Percentiles rank a stretch among this genome's conserved stretches.
Evolutionary conservation across 1,140 invertebrate genomes (phyloP).

Genomic region (Brachystomella parvula): DNA sequence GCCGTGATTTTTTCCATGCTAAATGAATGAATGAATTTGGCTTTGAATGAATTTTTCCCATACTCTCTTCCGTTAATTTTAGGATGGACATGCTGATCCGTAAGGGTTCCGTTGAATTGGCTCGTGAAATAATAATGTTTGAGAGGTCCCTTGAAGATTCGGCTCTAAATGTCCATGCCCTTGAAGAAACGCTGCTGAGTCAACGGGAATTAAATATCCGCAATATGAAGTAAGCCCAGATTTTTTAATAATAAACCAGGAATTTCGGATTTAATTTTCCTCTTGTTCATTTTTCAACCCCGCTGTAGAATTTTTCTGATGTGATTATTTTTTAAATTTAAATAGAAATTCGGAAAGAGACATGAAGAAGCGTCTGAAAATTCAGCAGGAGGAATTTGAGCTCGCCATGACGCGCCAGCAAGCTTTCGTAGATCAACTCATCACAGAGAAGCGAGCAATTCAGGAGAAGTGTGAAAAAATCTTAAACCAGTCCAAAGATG

Average conservation of each 20-base stretch:
- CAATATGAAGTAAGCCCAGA: constrained; percentile 40
- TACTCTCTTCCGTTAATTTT: not conserved
- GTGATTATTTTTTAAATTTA: constrained; percentile 8
- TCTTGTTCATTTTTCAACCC: not conserved
- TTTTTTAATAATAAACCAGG: not conserved
- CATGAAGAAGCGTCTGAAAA: constrained; percentile 43
- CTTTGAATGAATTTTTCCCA: not conserved
- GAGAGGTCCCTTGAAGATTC: constrained; percentile 45
- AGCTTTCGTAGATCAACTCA: constrained; percentile 60
- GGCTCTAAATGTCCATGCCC: constrained; percentile 41
- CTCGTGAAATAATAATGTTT: constrained; percentile 29
- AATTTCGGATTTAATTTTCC: too few species aligned
- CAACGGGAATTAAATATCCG: constrained; percentile 44
- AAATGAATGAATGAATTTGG: not conserved
- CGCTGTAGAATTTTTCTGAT: not conserved
- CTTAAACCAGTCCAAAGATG: constrained; percentile 47
- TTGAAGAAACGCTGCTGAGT: constrained; percentile 44
- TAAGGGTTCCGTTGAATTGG: constrained; percentile 32
- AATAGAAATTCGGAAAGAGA: constrained; percentile 41
- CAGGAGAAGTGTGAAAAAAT: constrained; percentile 58
- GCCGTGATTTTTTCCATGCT: not conserved
- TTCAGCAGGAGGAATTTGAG: constrained; percentile 59
- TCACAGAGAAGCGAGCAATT: constrained; percentile 57
- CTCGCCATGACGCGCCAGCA: constrained; percentile 55
- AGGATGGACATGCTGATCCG: constrained; percentile 29